Evolutionary conservation across 2,113 vertebrate genomes (phyloP).

Genomic region (Dicaeum eximium): DNA sequence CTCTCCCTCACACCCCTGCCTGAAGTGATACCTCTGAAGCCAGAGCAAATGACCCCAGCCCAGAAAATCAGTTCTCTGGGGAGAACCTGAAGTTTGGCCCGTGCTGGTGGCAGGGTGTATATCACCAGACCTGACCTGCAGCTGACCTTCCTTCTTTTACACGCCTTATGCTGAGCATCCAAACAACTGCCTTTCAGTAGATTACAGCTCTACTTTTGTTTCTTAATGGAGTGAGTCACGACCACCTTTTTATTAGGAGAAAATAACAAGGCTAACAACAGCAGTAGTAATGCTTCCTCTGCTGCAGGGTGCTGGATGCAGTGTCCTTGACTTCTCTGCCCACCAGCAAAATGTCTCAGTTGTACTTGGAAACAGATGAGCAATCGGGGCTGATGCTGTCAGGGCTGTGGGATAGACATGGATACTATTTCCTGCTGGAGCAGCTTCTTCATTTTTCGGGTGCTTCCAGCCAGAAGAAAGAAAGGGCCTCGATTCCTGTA

Average conservation of each 20-base stretch:
- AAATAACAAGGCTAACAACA: constrained; percentile 37
- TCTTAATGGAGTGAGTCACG: constrained; percentile 59
- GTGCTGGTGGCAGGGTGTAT: background rate
- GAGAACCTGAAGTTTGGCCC: background rate
- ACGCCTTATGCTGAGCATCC: constrained; percentile 16
- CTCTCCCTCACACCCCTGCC: background rate
- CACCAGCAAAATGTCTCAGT: background rate
- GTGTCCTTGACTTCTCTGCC: constrained; percentile 35
- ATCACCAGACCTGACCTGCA: background rate
- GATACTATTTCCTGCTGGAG: background rate
- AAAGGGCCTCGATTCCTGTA: background rate
- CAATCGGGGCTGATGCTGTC: background rate
- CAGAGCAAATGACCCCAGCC: background rate
- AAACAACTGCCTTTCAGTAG: constrained; percentile 40
- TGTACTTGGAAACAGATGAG: background rate
- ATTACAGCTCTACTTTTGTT: constrained; percentile 58
- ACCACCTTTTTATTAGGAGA: constrained; percentile 61
- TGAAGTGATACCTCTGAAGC: background rate
- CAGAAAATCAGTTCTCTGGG: background rate
- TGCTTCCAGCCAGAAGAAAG: background rate
- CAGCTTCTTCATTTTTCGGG: background rate
- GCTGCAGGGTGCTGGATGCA: constrained; percentile 13
- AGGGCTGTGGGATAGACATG: background rate
- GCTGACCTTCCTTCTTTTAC: constrained; percentile 51
- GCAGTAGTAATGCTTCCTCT: constrained; percentile 5